A percentile compares a stretch with the other conserved stretches of the same genome.
Conservation (phyloP, 2,888 invertebrate species). For the Iphiclides podalirius region DNA sequence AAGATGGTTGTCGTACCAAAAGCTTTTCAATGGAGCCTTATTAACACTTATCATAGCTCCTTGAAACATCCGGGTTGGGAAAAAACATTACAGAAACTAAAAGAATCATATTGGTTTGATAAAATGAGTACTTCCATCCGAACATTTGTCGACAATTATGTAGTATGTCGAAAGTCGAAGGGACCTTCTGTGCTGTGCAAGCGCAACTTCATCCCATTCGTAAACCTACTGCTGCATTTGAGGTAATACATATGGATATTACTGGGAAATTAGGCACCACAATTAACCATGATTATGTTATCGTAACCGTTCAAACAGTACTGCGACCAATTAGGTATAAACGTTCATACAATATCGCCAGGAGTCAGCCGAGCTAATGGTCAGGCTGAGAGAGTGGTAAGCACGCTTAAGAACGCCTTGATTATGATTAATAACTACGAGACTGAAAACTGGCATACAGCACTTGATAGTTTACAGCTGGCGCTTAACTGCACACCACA, state of each 20-base stretch:
- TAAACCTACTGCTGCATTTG: constrained; percentile 16
- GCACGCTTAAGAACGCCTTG: constrained; percentile 29
- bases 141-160: constrained; percentile 25
- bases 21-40: constrained; percentile 34
- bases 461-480: constrained; percentile 29
- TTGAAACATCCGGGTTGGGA: constrained; percentile 33
- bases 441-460: constrained; percentile 28
- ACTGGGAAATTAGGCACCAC: constrained; percentile 29
- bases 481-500: constrained; percentile 32
- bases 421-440: constrained; percentile 34
- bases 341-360: constrained; percentile 27
- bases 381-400: constrained; percentile 28
- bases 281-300: constrained; percentile 27
- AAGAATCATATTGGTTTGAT: constrained; percentile 27
- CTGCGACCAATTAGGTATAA: constrained; percentile 27
- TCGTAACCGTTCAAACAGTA: constrained; percentile 28
- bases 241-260: constrained; percentile 27
- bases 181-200: constrained; percentile 27
- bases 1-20: constrained; percentile 25
- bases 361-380: constrained; percentile 32
- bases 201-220: constrained; percentile 28
- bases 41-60: constrained; percentile 28
- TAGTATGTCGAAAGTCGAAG: constrained; percentile 30
- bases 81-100: constrained; percentile 29
- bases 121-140: constrained; percentile 19